Base-by-base conservation (phyloP, 2,113 vertebrate genomes). In the Oceanodroma tethys region DNA sequence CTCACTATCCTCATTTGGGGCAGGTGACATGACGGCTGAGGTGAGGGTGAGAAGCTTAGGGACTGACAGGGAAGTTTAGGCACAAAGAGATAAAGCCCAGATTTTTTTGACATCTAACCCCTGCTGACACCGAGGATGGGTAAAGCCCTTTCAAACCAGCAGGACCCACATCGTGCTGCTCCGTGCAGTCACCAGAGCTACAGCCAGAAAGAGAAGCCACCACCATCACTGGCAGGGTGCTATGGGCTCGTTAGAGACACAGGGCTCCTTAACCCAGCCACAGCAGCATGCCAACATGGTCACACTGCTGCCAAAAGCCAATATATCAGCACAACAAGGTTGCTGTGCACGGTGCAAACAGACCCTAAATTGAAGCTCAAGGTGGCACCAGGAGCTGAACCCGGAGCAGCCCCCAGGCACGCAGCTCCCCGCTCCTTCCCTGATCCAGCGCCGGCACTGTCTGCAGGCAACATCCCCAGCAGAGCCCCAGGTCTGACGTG, bases 401-500 rank as follows among this genome's bases (percentile, higher is more conserved):
- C 9, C 0, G 1, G 32, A 59, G 36, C 70, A 90, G 12, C 22
- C 34, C 38, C 16, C 38, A 16, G 47, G 19, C 27, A 53, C 5
- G 0, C 34, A 62, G 30, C 17, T 52, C 75, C 45, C 53, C 1
- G 2, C n/a, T 36, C 1, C 0, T 45, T 34, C 38, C 38, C 30
- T 23, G n/a, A 30, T 23, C 43, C 81, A 66, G 23, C 11, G 1
- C 22, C 6, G 0, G 52, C 45, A 81, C 10, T 1, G 1, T 30
- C 59, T 29, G 38, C 11, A 7, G 38, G 34, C 25, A 55, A 19
- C 15, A 0, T 23, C 66, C 73, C 55, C 53, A 23, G 16, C 52
- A 67, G 47, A 55, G 40, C n/a, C 22, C 4, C 23, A 17, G 6
- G 4, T 38, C 47, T 36, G 23, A 17, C 1, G 0, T 20, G 23